Percentiles rank a stretch among this genome's conserved stretches.
These are phyloP conservation scores for Sesia apiformis DNA, from an alignment of 2,888 invertebrate species.

Conservation along the genomic window DNA sequence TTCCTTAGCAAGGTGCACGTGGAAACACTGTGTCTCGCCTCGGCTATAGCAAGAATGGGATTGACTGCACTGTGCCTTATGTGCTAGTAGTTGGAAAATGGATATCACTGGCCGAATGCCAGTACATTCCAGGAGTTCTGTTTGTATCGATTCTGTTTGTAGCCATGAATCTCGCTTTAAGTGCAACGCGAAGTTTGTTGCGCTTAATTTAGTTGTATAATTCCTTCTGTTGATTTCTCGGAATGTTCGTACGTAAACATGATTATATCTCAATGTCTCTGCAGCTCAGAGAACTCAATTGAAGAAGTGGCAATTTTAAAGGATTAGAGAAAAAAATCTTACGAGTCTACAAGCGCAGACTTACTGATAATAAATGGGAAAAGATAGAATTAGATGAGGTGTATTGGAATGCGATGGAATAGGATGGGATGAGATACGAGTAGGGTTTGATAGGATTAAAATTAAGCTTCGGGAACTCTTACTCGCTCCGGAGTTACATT, in stretches of 20 bases:
- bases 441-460: too few relatives aligned
- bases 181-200: slow-evolving; percentile 5
- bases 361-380: too few relatives aligned
- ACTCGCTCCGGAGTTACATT: too few relatives aligned
- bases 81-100: slow-evolving; percentile 25
- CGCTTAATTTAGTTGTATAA: neutral
- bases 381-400: too few relatives aligned
- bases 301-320: too few relatives aligned
- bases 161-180: slow-evolving; percentile 18
- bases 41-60: slow-evolving; percentile 2
- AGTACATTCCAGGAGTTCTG: slow-evolving; percentile 18
- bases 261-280: neutral
- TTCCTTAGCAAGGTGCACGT: slow-evolving; percentile 5
- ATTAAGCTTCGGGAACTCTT: too few relatives aligned
- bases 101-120: slow-evolving; percentile 31
- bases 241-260: slow-evolving; percentile 3
- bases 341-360: too few relatives aligned
- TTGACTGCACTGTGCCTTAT: slow-evolving; percentile 1
- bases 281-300: too few relatives aligned
- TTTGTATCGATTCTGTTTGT: slow-evolving; percentile 34
- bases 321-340: too few relatives aligned
- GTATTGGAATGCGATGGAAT: too few relatives aligned
- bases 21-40: slow-evolving; percentile 12
- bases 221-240: neutral
- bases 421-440: too few relatives aligned